Conservation (phyloP, 1,140 invertebrate species). For the Bombyx mori region ASM3026992v2 NC_085130.1:12758501-12759000, state of each 20-base stretch:
- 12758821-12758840: background rate
- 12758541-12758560: too few species aligned
- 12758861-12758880: background rate
- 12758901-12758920: slow-evolving; percentile 5
- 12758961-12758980: background rate
- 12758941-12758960: too few species aligned
- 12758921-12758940: slow-evolving; percentile 1
- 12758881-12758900: background rate
- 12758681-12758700: too few species aligned
- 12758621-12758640: background rate
- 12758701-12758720: background rate
- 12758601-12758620: background rate
- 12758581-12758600: too few species aligned
- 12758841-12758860: background rate
- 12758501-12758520: too few species aligned
- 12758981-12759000: slow-evolving; percentile 4
- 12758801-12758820: background rate
- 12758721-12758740: background rate
- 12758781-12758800: background rate
- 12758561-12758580: too few species aligned
- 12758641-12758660: background rate
- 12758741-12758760: too few species aligned
- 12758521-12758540: too few species aligned
- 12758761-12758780: background rate
- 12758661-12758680: too few species aligned